A percentile compares a stretch with the other conserved stretches of the same genome.
Conservation (phyloP, 2,113 vertebrate genomes). For the Platysternon megacephalum region DNA sequence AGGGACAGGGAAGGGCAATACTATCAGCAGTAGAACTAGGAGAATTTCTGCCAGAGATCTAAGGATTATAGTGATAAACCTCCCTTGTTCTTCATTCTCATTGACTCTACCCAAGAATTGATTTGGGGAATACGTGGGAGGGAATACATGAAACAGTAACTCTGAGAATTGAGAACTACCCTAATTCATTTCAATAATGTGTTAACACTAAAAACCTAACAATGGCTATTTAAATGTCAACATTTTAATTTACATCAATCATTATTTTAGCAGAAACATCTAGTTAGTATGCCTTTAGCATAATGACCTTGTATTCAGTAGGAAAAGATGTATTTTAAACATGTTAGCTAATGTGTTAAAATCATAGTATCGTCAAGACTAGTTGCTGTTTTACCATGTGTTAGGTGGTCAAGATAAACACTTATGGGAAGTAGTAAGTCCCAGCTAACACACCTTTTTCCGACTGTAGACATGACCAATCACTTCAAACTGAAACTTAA, state of each 20-base stretch:
- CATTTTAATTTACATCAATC: not conserved
- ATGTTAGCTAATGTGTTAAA: not conserved
- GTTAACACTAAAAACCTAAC: conserved; percentile 2
- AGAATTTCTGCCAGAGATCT: not conserved
- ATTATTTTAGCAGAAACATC: not conserved
- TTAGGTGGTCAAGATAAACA: not conserved
- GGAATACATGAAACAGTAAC: not conserved
- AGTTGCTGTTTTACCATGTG: not conserved
- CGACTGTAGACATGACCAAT: not conserved
- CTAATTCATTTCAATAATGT: not conserved
- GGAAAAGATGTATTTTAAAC: not conserved
- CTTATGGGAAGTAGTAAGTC: not conserved
- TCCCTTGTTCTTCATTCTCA: not conserved
- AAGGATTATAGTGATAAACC: not conserved
- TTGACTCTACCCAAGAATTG: not conserved
- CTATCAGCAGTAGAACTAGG: not conserved
- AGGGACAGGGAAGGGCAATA: not conserved
- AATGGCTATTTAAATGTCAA: not conserved
- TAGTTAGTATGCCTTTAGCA: not conserved
- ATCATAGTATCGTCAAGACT: not conserved
- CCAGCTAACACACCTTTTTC: fast-evolving
- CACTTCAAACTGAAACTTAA: not conserved
- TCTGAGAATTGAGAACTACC: not conserved
- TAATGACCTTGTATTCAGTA: not conserved
- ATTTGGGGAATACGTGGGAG: not conserved